These are phyloP conservation scores for Epizoanthus illoricatus DNA, from an alignment of 92 coral and sea anemone genomes.

Conservation along the genomic window DNA sequence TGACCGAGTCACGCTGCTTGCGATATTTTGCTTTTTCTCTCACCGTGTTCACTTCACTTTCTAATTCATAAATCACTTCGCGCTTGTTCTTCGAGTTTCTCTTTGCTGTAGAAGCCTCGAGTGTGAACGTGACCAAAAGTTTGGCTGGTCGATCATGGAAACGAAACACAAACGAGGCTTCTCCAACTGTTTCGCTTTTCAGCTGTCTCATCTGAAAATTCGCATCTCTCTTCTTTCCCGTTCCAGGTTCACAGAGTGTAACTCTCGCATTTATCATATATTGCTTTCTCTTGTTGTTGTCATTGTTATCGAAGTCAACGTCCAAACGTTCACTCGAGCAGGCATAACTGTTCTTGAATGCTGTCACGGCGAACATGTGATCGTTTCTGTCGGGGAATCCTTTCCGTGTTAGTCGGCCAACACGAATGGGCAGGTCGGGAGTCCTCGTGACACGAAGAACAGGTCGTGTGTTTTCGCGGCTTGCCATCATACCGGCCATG, in stretches of 20 bases:
- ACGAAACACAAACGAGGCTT: constrained; percentile 42
- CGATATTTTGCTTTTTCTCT: not conserved
- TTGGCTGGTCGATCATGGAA: constrained; percentile 44
- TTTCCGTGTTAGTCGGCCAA: not conserved
- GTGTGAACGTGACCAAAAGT: constrained; percentile 24
- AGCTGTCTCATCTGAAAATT: constrained; percentile 29
- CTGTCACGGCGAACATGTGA: constrained; percentile 7
- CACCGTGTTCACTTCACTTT: constrained; percentile 24
- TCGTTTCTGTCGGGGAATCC: not conserved
- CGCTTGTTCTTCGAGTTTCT: constrained; percentile 2
- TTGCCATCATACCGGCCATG: not conserved
- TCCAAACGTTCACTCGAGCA: not conserved
- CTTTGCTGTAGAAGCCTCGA: not conserved
- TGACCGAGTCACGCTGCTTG: constrained; percentile 14
- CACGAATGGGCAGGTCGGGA: constrained; percentile 21
- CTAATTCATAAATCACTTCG: constrained; percentile 38
- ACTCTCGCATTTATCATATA: not conserved
- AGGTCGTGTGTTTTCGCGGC: not conserved
- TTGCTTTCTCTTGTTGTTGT: not conserved
- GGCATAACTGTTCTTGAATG: no score
- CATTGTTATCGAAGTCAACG: not conserved
- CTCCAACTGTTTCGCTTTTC: constrained; percentile 14
- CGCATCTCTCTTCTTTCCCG: not conserved
- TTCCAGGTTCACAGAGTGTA: not conserved
- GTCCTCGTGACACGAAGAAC: not conserved